These are phyloP conservation scores for Musca vetustissima DNA, from an alignment of 1,140 invertebrate genomes.

Conservation along the genomic window DNA sequence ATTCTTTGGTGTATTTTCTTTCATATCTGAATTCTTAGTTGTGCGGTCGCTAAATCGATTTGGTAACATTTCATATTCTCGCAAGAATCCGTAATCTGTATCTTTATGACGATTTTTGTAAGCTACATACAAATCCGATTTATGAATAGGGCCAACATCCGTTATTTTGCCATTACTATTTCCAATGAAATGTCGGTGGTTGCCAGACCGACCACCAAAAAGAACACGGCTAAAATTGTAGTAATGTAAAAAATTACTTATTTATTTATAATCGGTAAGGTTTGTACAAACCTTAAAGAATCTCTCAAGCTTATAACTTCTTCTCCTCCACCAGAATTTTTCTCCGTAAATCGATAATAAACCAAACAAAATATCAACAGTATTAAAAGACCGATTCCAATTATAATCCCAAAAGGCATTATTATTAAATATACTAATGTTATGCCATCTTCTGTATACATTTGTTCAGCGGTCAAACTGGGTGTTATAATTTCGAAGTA, in stretches of 20 bases:
- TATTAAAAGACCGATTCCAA: constrained; percentile 67
- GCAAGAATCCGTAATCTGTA: constrained; percentile 85
- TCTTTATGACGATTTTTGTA: constrained; percentile 80
- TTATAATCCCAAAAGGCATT: constrained; percentile 64
- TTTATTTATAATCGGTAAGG: neutral
- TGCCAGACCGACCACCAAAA: constrained; percentile 48
- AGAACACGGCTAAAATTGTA: constrained; percentile 38
- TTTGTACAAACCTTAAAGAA: constrained; percentile 64
- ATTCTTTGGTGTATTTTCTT: constrained; percentile 88
- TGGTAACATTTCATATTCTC: constrained; percentile 83
- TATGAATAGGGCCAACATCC: constrained; percentile 78
- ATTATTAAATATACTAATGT: constrained; percentile 52
- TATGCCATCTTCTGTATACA: constrained; percentile 38
- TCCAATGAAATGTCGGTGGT: constrained; percentile 52
- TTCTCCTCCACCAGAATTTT: constrained; percentile 73
- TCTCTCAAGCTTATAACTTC: constrained; percentile 73
- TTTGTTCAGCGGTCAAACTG: constrained; percentile 40
- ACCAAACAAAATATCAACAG: constrained; percentile 69
- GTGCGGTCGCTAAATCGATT: constrained; percentile 85
- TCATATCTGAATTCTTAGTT: constrained; percentile 78
- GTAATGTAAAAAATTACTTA: neutral
- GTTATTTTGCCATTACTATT: constrained; percentile 66
- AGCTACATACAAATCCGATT: constrained; percentile 69
- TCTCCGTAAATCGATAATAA: constrained; percentile 66
- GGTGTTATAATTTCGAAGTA: constrained; percentile 61